Evolutionary conservation across 2,888 invertebrate species (phyloP).

Genomic region (Folsomia candida): DNA sequence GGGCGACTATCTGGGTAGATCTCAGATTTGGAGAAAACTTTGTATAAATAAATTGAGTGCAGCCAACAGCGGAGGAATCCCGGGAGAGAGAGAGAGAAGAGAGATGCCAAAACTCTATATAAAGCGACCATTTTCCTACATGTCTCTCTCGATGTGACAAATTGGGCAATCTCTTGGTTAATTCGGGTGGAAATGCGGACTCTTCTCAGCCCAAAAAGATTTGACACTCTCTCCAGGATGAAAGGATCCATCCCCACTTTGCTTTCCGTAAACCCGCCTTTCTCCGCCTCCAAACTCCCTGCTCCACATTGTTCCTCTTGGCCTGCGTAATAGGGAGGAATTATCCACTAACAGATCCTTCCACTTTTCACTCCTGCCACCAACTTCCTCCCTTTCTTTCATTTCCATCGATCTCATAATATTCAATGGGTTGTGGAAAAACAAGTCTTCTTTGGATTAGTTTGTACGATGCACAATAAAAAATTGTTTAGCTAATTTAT

Average conservation of each 20-base stretch:
- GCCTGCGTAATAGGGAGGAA: conserved; percentile 48
- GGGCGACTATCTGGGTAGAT: background rate
- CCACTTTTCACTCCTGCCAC: conserved; percentile 40
- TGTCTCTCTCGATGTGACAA: conserved; percentile 49
- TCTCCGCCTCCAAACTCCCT: conserved; percentile 39
- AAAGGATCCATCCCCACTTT: conserved; percentile 46
- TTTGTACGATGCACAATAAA: background rate
- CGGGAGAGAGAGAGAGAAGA: conserved; percentile 36
- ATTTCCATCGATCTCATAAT: background rate
- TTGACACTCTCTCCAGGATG: conserved; percentile 50
- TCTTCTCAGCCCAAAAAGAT: conserved; percentile 47
- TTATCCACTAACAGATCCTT: conserved; percentile 40
- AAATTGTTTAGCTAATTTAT: background rate
- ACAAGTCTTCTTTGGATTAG: background rate
- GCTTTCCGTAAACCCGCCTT: conserved; percentile 39
- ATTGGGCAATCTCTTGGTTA: conserved; percentile 51
- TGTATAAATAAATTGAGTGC: conserved; percentile 43
- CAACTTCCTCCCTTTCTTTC: background rate
- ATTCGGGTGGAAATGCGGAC: conserved; percentile 51
- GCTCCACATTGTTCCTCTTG: conserved; percentile 26
- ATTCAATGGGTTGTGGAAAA: too few relatives aligned
- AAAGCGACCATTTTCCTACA: conserved; percentile 48
- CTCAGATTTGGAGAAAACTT: conserved; percentile 31
- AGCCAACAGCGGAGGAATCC: conserved; percentile 36
- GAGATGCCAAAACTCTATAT: conserved; percentile 48